phyloP scores from a whole-genome alignment of 2,888 invertebrate species.

The Stenodera caucasica region DNA sequence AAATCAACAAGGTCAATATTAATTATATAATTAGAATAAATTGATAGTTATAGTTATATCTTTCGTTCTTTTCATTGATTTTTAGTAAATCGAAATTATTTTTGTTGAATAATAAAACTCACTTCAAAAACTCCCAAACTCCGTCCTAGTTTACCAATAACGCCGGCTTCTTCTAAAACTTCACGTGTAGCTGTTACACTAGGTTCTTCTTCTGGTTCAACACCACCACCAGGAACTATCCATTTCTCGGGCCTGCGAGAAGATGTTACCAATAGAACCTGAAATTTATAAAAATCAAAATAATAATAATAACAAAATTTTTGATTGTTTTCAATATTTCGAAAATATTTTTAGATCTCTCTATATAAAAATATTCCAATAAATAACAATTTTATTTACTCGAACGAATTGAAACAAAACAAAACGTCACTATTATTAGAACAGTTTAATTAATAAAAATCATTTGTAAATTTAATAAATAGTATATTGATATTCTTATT shows the following conservation, averaged over 20 bases:
- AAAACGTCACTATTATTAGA: too few relatives aligned
- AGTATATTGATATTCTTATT: too few relatives aligned
- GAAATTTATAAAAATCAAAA: conserved; percentile 27
- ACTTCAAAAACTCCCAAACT: conserved; percentile 96
- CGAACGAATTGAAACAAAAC: too few relatives aligned
- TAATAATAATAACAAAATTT: neutral
- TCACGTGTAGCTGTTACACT: conserved; percentile 90
- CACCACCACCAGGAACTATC: conserved; percentile 97
- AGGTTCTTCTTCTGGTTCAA: conserved; percentile 91
- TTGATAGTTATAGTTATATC: neutral
- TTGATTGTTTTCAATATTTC: too few relatives aligned
- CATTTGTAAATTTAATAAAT: too few relatives aligned
- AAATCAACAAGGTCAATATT: neutral
- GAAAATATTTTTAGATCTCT: too few relatives aligned
- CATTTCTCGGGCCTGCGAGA: conserved; percentile 88
- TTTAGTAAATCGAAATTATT: too few relatives aligned
- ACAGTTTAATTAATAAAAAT: too few relatives aligned
- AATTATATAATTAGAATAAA: neutral
- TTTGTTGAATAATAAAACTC: conserved; percentile 31
- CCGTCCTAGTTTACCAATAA: conserved; percentile 84
- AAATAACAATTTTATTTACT: too few relatives aligned
- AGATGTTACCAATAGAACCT: conserved; percentile 93
- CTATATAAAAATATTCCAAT: too few relatives aligned
- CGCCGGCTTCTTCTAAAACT: conserved; percentile 95
- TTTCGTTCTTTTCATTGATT: neutral